These are phyloP conservation scores for Cochlearius cochlearius DNA, from an alignment of 2,113 vertebrate species.

Conservation along the genomic window DNA sequence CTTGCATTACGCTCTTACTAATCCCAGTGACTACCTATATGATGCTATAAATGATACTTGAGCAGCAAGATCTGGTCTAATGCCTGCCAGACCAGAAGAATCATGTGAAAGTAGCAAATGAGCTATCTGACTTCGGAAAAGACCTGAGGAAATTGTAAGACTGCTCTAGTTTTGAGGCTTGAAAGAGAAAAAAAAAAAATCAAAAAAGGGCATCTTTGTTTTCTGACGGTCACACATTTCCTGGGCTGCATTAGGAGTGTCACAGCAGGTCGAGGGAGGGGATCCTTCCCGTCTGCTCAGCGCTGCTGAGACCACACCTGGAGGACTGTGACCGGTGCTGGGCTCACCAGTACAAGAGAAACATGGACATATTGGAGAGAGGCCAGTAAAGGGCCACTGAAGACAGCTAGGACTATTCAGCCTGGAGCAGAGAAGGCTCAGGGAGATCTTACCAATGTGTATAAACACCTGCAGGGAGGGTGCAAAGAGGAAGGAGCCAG, in stretches of 20 bases:
- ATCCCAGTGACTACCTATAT: no score
- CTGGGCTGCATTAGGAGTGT: not conserved
- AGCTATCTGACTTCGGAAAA: not conserved
- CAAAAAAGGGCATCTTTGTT: not conserved
- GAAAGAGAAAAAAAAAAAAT: not conserved
- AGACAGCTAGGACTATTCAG: not conserved
- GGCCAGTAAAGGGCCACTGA: not conserved
- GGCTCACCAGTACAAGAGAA: not conserved
- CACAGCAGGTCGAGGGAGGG: not conserved
- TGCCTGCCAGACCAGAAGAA: not conserved
- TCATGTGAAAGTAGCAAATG: not conserved
- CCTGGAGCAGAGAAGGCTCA: not conserved
- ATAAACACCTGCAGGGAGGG: no score
- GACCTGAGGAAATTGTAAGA: not conserved
- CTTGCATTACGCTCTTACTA: not conserved
- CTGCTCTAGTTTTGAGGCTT: not conserved
- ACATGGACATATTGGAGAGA: not conserved
- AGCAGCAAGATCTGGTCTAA: not conserved
- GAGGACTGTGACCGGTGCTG: not conserved
- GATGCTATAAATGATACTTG: not conserved
- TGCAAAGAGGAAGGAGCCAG: not conserved
- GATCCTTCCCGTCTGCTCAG: not conserved
- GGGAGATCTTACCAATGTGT: not conserved
- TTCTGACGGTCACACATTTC: not conserved
- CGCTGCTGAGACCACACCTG: not conserved